Evolutionary conservation across 2,113 vertebrate species (phyloP).

Genomic region (Brachionichthys hirsutus): DNA sequence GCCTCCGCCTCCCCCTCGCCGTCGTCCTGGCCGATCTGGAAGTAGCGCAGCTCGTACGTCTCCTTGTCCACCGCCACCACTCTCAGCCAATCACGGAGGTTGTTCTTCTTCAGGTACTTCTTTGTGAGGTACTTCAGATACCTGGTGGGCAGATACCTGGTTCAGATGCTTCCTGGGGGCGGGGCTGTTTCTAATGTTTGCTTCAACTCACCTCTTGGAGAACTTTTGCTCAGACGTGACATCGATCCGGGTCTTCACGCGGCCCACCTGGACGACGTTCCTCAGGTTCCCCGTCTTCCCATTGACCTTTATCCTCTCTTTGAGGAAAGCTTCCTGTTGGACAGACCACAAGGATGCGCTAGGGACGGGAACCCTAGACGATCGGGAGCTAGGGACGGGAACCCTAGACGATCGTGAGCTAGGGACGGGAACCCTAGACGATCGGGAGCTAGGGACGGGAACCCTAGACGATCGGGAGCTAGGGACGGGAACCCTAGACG

Average conservation of each 20-base stretch:
- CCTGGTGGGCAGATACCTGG: conserved; percentile 59
- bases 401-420: conserved; percentile 86
- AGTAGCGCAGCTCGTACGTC: conserved; percentile 94
- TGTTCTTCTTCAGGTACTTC: conserved; percentile 99
- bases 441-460: too few relatives aligned
- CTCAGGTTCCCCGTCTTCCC: conserved; percentile 95
- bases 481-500: too few relatives aligned
- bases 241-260: conserved; percentile 93
- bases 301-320: conserved; percentile 95
- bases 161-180: too few relatives aligned
- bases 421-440: too few relatives aligned
- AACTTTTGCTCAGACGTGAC: conserved; percentile 92
- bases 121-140: conserved; percentile 98
- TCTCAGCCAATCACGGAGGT: conserved; percentile 94
- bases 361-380: conserved; percentile 97
- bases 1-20: conserved; percentile 91
- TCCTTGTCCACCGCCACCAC: conserved; percentile 94
- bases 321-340: conserved; percentile 92
- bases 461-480: too few relatives aligned
- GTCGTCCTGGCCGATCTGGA: conserved; percentile 95
- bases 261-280: conserved; percentile 88
- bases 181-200: too few relatives aligned
- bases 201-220: conserved; percentile 87
- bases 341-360: conserved; percentile 81
- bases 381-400: conserved; percentile 88